Evolutionary conservation across 2,888 invertebrate species (phyloP).

Genomic region (Drosophila greeni): DNA sequence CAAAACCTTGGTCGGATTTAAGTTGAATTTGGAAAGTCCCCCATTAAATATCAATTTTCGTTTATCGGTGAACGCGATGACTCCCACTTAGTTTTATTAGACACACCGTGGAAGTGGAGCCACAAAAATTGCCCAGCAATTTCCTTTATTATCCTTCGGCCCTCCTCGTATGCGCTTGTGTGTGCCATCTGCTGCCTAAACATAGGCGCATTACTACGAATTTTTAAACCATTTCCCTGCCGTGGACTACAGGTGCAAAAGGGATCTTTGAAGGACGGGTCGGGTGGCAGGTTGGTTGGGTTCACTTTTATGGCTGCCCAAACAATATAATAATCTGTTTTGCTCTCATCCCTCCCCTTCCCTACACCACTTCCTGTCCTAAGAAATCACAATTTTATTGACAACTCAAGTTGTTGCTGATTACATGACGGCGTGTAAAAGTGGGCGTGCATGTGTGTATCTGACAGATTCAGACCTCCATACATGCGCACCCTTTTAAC

Average conservation of each 20-base stretch:
- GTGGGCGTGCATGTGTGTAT: constrained; percentile 41
- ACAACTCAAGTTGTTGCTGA: constrained; percentile 74
- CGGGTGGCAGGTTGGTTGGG: constrained; percentile 6
- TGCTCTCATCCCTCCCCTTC: constrained; percentile 21
- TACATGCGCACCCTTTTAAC: constrained; percentile 69
- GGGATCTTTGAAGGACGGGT: constrained; percentile 49
- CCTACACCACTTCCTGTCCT: constrained; percentile 46
- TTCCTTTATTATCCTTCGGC: constrained; percentile 64
- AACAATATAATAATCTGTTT: constrained; percentile 56
- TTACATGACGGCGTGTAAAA: constrained; percentile 56
- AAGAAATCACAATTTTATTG: constrained; percentile 75
- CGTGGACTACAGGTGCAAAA: constrained; percentile 58
- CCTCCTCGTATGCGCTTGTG: constrained; percentile 5
- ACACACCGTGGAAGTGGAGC: constrained; percentile 46
- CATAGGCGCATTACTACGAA: constrained; percentile 67
- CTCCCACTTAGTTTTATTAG: constrained; percentile 71
- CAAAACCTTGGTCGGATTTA: constrained; percentile 16
- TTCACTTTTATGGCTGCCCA: constrained; percentile 51
- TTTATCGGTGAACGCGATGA: constrained; percentile 58
- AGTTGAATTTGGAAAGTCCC: constrained; percentile 22
- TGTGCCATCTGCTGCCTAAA: constrained; percentile 62
- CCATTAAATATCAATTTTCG: constrained; percentile 72
- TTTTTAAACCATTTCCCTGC: constrained; percentile 53
- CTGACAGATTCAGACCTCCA: constrained; percentile 49
- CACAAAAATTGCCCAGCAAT: constrained; percentile 67